Conservation (phyloP, 2,888 invertebrate genomes). For the Cosmorhoe ocellata region DNA sequence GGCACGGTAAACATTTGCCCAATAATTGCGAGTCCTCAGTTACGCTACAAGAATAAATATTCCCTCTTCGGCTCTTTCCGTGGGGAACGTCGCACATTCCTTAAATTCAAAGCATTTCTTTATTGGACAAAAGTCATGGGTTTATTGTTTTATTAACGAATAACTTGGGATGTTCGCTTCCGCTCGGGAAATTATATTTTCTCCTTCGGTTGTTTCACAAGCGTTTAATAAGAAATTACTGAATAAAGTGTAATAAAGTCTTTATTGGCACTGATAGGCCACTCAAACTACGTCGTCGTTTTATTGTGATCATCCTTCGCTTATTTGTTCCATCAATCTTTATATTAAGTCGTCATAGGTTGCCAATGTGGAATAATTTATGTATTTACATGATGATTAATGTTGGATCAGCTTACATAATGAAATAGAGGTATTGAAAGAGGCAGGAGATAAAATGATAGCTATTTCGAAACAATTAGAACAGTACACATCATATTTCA, state of each 20-base stretch:
- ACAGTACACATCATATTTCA: too few species aligned
- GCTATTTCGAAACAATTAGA: too few species aligned
- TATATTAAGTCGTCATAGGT: too few species aligned
- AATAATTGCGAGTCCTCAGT: conserved; percentile 76
- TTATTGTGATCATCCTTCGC: neutral
- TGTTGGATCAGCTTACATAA: too few species aligned
- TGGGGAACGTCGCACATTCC: conserved; percentile 61
- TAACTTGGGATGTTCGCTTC: conserved; percentile 48
- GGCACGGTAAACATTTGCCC: conserved; percentile 74
- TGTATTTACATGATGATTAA: too few species aligned
- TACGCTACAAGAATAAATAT: conserved; percentile 73
- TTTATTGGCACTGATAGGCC: conserved; percentile 16
- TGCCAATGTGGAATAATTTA: too few species aligned
- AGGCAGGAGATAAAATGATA: too few species aligned
- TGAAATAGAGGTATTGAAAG: too few species aligned
- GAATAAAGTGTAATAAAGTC: conserved; percentile 17
- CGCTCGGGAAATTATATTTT: conserved; percentile 34
- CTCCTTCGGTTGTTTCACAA: conserved; percentile 21
- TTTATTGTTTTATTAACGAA: conserved; percentile 70
- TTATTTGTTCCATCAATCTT: too few species aligned
- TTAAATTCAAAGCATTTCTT: conserved; percentile 71
- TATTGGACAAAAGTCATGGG: conserved; percentile 69
- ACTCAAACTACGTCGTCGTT: neutral
- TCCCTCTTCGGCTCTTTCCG: conserved; percentile 46
- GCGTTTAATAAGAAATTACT: conserved; percentile 19